Evolutionary conservation across 2,888 invertebrate species (phyloP), one percentile per base, ranked within the genome.

Genomic region (Cataglyphis albicans): DNA sequence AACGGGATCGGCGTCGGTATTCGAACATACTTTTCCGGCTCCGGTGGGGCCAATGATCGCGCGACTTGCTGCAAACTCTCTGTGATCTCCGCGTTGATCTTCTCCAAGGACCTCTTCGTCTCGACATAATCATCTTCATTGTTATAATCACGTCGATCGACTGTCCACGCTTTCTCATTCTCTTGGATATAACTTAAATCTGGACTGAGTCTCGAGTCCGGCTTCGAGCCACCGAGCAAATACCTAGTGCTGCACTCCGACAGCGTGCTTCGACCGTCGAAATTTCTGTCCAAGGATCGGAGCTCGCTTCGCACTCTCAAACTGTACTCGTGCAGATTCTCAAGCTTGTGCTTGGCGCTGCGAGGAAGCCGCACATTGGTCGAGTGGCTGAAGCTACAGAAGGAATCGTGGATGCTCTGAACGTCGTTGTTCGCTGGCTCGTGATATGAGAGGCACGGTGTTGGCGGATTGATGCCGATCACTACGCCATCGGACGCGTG

Each of bases 291-390:
- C 72, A 89, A 81, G 9, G 91, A 91, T 4, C 91, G 90, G 3
- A 94, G 84, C 81, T 93, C 92, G 75, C 91, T 89, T 59, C 92
- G 87, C n/a, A 94, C 90, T 32, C 93, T 81, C 70, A 94, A 70
- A 80, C 93, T 93, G 84, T 94, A 94, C 67, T 93, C 94, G 83
- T 94, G 94, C 21, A 94, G 88, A 82, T 94, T 94, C 84, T 94
- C 94, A 82, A 94, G 83, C 82, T 94, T 94, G 75, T 88, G 89
- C 80, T 86, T 91, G 35, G 90, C 92, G 81, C 89, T 80, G 12
- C 86, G 88, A 10, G 93, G 89, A 25, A 93, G 78, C 6, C 88
- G 89, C 25, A 87, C 85, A 35, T 90, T 90, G 38, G 80, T 87
- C 10, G 92, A 90, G 82, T 93, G 93, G 55, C 91, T 92, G 82